Evolutionary conservation across 1,140 invertebrate genomes (phyloP), one percentile per base, ranked within the genome.

Genomic region (Psilanteris sp.): DNA sequence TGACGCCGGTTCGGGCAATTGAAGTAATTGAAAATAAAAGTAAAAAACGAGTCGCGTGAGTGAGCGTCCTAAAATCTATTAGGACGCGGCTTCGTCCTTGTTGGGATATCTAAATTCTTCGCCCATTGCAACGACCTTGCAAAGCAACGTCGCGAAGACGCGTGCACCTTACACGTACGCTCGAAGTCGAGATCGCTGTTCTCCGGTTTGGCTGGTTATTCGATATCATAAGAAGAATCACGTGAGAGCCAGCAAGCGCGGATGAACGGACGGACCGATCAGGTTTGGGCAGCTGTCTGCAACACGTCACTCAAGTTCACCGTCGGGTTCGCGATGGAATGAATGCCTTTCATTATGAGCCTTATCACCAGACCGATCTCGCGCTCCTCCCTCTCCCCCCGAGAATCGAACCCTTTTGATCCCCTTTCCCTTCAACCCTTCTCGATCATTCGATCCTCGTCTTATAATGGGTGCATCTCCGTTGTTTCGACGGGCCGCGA

Each of bases 251-350:
- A 74, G 68, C 48, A 72, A 31, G 52, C 77, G 81, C 70, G 80
- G 77, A 81, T 76, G 79, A 72, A 82, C 54, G 77, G 64, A 79
- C 71, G 68, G 66, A 83, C 52, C 79, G 84, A 84, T 86, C 83
- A 87, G 83, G 82, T 88, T 87, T 87, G 82, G 86, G 85, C 85
- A 88, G 85, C 86, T 88, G 86, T 88, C 86, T 85, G 79, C 84
- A 83, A 81, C 79, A 85, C 87, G 87, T 88, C 86, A 86, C 85
- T 87, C 85, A 85, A 83, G 78, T 85, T 85, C 83, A 85, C 73
- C 75, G 76, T 84, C 82, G 82, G 83, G 34, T 68, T 81, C 81
- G 80, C 80, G 73, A 73, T 78, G 83, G 81, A 84, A 87, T 85
- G 84, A 87, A 86, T 86, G 84, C 82, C 83, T 87, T 87, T 87